Evolutionary conservation across 2,113 vertebrate species (phyloP).

Genomic region (Ailuropoda melanoleuca): DNA sequence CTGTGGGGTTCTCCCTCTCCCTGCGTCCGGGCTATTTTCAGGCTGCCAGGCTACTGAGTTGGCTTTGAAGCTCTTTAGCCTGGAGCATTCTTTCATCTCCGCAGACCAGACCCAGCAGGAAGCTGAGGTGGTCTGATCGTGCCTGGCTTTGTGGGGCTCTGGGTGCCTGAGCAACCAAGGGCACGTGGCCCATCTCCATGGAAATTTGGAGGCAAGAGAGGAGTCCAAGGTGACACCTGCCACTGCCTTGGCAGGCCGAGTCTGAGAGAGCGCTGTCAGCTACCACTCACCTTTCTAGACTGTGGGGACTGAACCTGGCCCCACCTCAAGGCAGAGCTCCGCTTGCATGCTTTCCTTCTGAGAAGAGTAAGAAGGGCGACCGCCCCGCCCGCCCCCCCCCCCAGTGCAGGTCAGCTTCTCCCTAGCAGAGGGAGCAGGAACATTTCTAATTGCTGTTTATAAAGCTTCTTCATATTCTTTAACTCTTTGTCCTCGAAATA

Average conservation of each 20-base stretch:
- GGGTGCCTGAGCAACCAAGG: not conserved
- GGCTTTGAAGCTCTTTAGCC: constrained; percentile 35
- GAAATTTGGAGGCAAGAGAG: constrained; percentile 23
- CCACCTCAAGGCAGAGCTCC: not conserved
- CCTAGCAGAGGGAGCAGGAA: not conserved
- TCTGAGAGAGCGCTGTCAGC: not conserved
- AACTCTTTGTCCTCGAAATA: not conserved
- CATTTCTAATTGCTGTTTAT: not conserved
- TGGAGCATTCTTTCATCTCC: constrained; percentile 1
- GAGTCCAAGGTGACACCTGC: not conserved
- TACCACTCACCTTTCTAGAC: constrained; percentile 32
- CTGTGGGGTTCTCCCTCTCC: not conserved
- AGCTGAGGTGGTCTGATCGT: not conserved
- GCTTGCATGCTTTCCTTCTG: not conserved
- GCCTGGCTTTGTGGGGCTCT: not conserved
- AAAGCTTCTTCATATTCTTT: not conserved
- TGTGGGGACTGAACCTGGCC: not conserved
- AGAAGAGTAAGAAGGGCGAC: not conserved
- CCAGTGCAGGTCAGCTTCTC: not conserved
- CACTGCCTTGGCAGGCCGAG: not conserved
- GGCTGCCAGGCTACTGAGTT: not conserved
- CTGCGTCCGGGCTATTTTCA: not conserved
- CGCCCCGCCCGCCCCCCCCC: not conserved
- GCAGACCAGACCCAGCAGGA: not conserved
- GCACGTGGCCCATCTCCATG: not conserved